Conservation (phyloP, 2,113 vertebrate genomes). For the Zosterops lateralis region DNA sequence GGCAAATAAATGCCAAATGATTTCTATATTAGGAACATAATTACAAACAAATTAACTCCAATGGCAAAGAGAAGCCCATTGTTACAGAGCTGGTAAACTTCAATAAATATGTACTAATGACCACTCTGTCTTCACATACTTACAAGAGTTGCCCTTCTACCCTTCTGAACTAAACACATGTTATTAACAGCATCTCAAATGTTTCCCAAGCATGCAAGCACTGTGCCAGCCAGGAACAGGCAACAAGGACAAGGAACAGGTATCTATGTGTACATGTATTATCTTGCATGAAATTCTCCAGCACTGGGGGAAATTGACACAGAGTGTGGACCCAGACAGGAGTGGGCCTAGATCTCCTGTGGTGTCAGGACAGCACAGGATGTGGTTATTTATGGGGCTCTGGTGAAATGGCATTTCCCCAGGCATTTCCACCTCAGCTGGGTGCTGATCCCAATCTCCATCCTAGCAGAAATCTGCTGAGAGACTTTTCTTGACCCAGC, state of each 20-base stretch:
- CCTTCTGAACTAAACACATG: neutral
- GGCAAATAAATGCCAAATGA: slow-evolving; percentile 43
- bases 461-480: neutral
- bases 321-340: neutral
- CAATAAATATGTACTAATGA: slow-evolving; percentile 6
- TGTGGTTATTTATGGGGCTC: rapidly evolving
- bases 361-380: neutral
- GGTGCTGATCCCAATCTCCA: neutral
- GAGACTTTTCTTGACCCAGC: neutral
- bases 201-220: neutral
- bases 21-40: slow-evolving; percentile 47
- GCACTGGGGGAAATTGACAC: neutral
- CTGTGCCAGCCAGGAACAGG: neutral
- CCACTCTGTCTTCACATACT: neutral
- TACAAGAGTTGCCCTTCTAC: neutral
- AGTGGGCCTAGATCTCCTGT: neutral
- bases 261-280: neutral
- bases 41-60: slow-evolving; percentile 18
- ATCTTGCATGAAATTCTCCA: neutral
- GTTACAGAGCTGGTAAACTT: slow-evolving; percentile 15
- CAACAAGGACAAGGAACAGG: neutral
- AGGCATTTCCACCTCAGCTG: too few species aligned
- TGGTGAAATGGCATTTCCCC: neutral
- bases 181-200: neutral
- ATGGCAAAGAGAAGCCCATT: slow-evolving; percentile 22